Evolutionary conservation across 2,888 invertebrate genomes (phyloP), one percentile per base, ranked within the genome.

Genomic region (Malacosoma neustria): DNA sequence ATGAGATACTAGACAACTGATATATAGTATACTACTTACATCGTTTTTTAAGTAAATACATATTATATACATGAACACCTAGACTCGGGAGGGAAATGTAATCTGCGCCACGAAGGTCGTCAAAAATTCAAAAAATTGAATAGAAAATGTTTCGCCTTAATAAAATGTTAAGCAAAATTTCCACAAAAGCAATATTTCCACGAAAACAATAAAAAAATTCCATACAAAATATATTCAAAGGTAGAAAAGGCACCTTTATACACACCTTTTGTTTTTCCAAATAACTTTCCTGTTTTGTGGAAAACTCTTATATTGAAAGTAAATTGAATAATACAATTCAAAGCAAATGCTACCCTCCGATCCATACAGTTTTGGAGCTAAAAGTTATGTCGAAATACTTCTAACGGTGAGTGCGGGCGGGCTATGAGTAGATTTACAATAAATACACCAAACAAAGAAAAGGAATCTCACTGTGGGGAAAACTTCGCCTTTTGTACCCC

Each of bases 351-450:
- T 49, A 43, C 43, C 51, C 35, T 49, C 45, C 55, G 52, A 61
- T 54, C 60, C 57, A 56, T 55, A 58, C 60, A 62, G 67, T 63
- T 62, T 65, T 66, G 60, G 64, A 66, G 67, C 67, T 68, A 71
- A 72, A 81, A 82, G 80, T 84, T 82, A 84, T 84, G 80, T 77
- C 59, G 75, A 63, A 80, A 82, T 81, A 84, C 84, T 82, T 80
- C 67, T 73, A 75, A 72, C 74, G 67, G 60, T 54, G 53, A 57
- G 57, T 57, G 62, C 61, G 70, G 61, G 62, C 58, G 54, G 66
- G 74, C 77, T 81, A 82, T 82, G 84, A 85, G 84, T 81, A 80
- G 77, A 81, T 84, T 81, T 81, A 84, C 84, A 82, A 85, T 85
- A 82, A 82, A 85, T 84, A 85, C 80, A 77, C 76, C 73, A 79